Evolutionary conservation across 2,888 invertebrate genomes (phyloP).

Genomic region (Macrophya alboannulata): DNA sequence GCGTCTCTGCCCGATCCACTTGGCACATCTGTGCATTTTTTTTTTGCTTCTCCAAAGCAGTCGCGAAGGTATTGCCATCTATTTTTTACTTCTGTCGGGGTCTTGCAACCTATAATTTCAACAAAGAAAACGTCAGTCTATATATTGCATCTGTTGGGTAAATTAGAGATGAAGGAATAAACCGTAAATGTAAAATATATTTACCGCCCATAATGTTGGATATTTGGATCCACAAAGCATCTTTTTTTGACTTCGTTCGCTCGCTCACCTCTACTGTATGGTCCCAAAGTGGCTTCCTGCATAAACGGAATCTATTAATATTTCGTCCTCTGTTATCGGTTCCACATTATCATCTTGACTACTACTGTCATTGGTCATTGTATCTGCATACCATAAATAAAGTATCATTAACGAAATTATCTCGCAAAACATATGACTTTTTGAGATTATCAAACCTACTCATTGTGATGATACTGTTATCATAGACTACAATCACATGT

Average conservation of each 20-base stretch:
- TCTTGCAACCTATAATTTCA: neutral
- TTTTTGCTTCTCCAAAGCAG: neutral
- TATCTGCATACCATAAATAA: neutral
- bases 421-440: neutral
- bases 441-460: slow-evolving; percentile 25
- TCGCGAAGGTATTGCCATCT: neutral
- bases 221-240: slow-evolving; percentile 2
- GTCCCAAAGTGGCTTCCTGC: slow-evolving; percentile 1
- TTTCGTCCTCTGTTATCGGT: neutral
- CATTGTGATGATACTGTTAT: no score
- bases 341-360: neutral
- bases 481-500: no score
- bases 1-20: neutral
- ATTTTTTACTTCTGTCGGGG: neutral
- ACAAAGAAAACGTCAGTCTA: neutral
- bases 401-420: slow-evolving; percentile 7
- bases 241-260: neutral
- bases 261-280: neutral
- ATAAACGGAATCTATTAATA: slow-evolving; percentile 10
- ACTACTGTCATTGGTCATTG: neutral
- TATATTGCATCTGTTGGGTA: neutral
- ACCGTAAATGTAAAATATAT: neutral
- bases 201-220: no score
- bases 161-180: slow-evolving; percentile 1
- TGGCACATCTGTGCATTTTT: neutral